phyloP scores from a whole-genome alignment of 92 coral and sea anemone genomes.

The Phenganax stokvisi region DNA sequence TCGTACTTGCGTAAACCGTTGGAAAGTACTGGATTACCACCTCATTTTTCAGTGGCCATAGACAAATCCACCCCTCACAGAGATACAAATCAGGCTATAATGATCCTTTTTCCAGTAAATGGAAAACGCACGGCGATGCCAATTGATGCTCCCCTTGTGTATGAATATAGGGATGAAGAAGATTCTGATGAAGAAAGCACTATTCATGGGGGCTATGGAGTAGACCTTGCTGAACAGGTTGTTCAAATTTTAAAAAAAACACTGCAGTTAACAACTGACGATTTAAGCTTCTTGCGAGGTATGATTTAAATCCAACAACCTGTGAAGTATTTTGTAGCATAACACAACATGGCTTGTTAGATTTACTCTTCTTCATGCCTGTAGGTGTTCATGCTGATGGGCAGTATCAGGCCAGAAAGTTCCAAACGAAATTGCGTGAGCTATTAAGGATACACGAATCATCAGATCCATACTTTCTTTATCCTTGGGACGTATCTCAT shows the following conservation, averaged over 20 bases:
- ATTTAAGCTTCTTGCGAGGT: neutral
- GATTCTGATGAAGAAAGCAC: neutral
- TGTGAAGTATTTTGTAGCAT: too few relatives aligned
- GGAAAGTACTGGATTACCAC: neutral
- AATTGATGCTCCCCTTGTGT: constrained; percentile 14
- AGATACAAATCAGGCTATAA: constrained; percentile 8
- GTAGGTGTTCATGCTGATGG: neutral
- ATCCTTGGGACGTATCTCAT: too few relatives aligned
- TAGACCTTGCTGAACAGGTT: constrained; percentile 5
- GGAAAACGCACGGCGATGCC: neutral
- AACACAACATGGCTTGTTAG: neutral
- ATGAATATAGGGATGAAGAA: neutral
- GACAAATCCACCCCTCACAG: constrained; percentile 23
- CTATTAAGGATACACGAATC: neutral
- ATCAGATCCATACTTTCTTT: neutral
- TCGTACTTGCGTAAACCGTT: neutral
- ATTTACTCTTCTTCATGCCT: neutral
- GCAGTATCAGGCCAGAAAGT: neutral
- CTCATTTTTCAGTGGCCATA: constrained; percentile 7
- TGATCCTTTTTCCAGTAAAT: neutral
- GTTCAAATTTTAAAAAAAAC: neutral
- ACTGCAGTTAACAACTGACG: neutral
- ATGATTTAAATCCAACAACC: neutral
- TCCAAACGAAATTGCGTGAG: neutral
- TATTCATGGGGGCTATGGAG: neutral